Conservation (phyloP, 2,113 vertebrate genomes). For the Erinaceus europaeus region DNA sequence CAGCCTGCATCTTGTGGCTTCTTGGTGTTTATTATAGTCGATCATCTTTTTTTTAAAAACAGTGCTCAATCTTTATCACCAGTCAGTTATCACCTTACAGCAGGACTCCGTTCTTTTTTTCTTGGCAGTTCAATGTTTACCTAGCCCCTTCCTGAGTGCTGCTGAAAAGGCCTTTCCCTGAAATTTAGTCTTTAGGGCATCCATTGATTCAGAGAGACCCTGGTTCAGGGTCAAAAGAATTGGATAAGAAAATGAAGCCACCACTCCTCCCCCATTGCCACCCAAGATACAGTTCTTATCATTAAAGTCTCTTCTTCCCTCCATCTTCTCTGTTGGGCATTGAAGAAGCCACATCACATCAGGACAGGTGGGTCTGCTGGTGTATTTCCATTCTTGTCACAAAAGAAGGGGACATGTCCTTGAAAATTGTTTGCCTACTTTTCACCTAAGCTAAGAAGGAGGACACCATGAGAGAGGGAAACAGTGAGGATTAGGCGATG, state of each 20-base stretch:
- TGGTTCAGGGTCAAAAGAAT: conserved; percentile 61
- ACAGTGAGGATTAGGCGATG: conserved; percentile 42
- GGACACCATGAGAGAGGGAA: background rate
- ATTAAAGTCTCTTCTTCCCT: background rate
- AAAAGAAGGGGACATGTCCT: conserved; percentile 55
- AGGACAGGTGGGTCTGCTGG: conserved; percentile 4
- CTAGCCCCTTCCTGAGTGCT: background rate
- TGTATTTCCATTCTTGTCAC: conserved; percentile 49
- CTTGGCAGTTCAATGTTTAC: conserved; percentile 32
- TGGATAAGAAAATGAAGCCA: background rate
- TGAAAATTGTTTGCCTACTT: conserved; percentile 48
- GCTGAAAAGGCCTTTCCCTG: conserved; percentile 44
- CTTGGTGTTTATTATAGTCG: background rate
- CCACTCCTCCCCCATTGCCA: too few relatives aligned
- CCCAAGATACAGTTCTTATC: too few relatives aligned
- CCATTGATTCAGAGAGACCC: conserved; percentile 48
- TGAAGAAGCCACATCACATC: background rate
- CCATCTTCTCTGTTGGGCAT: background rate
- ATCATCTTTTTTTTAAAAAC: conserved; percentile 42
- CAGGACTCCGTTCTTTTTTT: conserved; percentile 9
- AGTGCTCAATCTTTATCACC: background rate
- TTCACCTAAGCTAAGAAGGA: conserved; percentile 37
- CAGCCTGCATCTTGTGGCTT: background rate
- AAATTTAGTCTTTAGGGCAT: conserved; percentile 47
- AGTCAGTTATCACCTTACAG: conserved; percentile 28